Evolutionary conservation across 2,888 invertebrate genomes (phyloP).

Genomic region (Scelioninae gen. 1): DNA sequence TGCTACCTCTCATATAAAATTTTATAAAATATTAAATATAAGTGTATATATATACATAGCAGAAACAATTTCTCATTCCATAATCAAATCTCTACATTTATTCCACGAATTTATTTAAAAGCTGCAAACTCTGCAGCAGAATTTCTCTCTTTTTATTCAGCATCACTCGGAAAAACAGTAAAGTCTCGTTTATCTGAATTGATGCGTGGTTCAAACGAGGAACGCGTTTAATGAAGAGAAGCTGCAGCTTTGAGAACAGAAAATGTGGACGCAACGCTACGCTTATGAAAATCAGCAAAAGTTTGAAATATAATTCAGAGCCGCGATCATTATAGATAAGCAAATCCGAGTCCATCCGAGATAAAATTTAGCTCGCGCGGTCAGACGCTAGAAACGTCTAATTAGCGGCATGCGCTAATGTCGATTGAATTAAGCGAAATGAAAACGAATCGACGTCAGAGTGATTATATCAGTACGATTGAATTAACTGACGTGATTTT

Average conservation of each 20-base stretch:
- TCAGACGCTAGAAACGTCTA: slow-evolving; percentile 7
- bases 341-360: slow-evolving; percentile 11
- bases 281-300: slow-evolving; percentile 49
- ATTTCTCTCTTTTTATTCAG: too few species aligned
- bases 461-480: neutral
- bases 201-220: slow-evolving; percentile 10
- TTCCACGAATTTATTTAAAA: too few species aligned
- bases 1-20: too few species aligned
- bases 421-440: slow-evolving; percentile 8
- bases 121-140: too few species aligned
- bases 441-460: slow-evolving; percentile 3
- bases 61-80: too few species aligned
- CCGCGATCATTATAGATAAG: slow-evolving; percentile 25
- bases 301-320: slow-evolving; percentile 23
- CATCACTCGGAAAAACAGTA: slow-evolving; percentile 10
- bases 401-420: slow-evolving; percentile 7
- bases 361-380: neutral
- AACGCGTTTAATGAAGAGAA: slow-evolving; percentile 24
- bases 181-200: slow-evolving; percentile 33
- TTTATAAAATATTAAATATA: too few species aligned
- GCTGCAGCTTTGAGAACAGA: slow-evolving; percentile 22
- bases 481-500: slow-evolving; percentile 18
- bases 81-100: too few species aligned
- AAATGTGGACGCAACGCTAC: neutral
- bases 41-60: too few species aligned